Evolutionary conservation across 2,888 invertebrate species (phyloP).

Genomic region (Mythimna loreyi): DNA sequence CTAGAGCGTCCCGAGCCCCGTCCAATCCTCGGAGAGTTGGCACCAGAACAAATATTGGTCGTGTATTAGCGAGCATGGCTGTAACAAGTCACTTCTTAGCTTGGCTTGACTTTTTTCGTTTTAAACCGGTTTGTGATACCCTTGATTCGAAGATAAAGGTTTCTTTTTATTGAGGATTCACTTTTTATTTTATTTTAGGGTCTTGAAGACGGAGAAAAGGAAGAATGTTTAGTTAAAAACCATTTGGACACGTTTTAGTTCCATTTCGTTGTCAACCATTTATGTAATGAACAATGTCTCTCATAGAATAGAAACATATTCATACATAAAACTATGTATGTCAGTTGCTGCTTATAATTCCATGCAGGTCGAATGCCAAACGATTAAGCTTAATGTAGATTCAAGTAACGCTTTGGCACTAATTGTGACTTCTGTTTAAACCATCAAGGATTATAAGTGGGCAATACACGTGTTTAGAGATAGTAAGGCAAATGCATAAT

Average conservation of each 20-base stretch:
- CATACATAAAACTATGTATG: slow-evolving; percentile 12
- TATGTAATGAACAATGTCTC: not conserved
- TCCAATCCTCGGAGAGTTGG: slow-evolving; percentile 75
- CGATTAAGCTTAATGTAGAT: slow-evolving; percentile 50
- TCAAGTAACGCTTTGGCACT: slow-evolving; percentile 52
- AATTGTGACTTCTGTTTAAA: slow-evolving; percentile 52
- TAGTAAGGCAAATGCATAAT: not conserved
- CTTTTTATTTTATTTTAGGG: slow-evolving; percentile 20
- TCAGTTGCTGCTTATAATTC: slow-evolving; percentile 44
- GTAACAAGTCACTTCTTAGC: slow-evolving; percentile 81
- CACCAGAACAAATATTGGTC: slow-evolving; percentile 84
- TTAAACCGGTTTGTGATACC: slow-evolving; percentile 60
- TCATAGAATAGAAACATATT: slow-evolving; percentile 9
- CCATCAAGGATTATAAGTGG: slow-evolving; percentile 30
- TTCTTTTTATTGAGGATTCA: slow-evolving; percentile 21
- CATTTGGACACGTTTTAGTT: not conserved
- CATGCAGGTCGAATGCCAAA: slow-evolving; percentile 54
- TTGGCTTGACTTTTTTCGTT: slow-evolving; percentile 62
- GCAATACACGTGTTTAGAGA: slow-evolving; percentile 13
- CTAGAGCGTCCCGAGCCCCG: slow-evolving; percentile 72
- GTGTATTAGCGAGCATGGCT: slow-evolving; percentile 80
- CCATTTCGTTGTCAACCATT: not conserved
- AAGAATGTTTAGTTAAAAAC: not conserved
- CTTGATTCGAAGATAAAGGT: slow-evolving; percentile 54
- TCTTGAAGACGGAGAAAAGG: slow-evolving; percentile 11